Evolutionary conservation across 2,113 vertebrate genomes (phyloP), one percentile per base, ranked within the genome.

Genomic region (Charina bottae): DNA sequence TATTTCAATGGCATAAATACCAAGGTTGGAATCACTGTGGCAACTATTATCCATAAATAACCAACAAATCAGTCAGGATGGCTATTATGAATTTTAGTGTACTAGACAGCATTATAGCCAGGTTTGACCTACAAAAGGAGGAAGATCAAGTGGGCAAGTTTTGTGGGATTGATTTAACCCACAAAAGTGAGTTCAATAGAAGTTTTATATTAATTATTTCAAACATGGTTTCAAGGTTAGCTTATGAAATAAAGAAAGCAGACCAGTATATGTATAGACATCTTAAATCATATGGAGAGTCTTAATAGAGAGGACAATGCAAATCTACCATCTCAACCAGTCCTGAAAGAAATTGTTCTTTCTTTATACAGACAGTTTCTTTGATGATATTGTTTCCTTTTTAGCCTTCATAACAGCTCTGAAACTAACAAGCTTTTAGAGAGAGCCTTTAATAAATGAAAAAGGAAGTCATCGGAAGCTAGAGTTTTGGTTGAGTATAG

Each of bases 121-220:
- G 64, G 46, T 54, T 91, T 87, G 90, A 91, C 90, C 83, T 91
- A 91, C 84, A 86, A 68, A 87, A 55, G 83, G 46, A 86, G 59
- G 87, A 87, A 54, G 60, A 91, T 68, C 62, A 85, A 87, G 59
- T 24, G 9, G 59, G 59, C 59, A 91, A 86, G 90, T 54, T 86
- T 91, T 86, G 53, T 68, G 86, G 90, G 83, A 91, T 91, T 84
- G 86, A 37, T 49, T 91, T 23, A 68, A 68, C 49, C 90, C 53
- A 86, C 49, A 87, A 60, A 86, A 86, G 84, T 68, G 55, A n/a
- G 90, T 87, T 55, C 84, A 64, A 91, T 87, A 86, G 86, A 87
- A 68, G 59, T 68, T 91, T 86, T 46, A 85, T 85, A 59, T 86
- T 91, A 55, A 72, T 59, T 90, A 46, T 83, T 83, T 90, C 59